Evolutionary conservation across 2,888 invertebrate species (phyloP).

Genomic region (Hoplodrina ambigua): DNA sequence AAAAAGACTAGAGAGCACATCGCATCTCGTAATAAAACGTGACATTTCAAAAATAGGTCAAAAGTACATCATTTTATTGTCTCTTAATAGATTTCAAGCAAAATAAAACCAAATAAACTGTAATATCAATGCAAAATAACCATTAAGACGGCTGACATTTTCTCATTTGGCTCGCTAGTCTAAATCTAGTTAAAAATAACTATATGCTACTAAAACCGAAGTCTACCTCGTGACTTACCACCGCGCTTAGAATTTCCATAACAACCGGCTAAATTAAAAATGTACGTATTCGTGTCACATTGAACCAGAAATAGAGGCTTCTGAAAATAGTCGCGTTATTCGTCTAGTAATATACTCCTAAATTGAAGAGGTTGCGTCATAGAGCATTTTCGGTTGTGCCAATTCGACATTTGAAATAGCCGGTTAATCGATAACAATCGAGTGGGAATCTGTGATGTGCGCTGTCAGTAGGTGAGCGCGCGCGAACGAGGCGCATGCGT

Average conservation of each 20-base stretch:
- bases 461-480: slow-evolving; percentile 78
- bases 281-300: background rate
- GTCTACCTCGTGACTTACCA: slow-evolving; percentile 65
- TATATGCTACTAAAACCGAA: slow-evolving; percentile 52
- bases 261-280: slow-evolving; percentile 51
- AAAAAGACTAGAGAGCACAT: slow-evolving; percentile 11
- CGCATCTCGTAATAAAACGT: slow-evolving; percentile 28
- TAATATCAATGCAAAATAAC: slow-evolving; percentile 64
- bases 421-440: slow-evolving; percentile 71
- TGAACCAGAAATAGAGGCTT: slow-evolving; percentile 16
- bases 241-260: slow-evolving; percentile 66
- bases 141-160: slow-evolving; percentile 63
- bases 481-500: slow-evolving; percentile 80
- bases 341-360: slow-evolving; percentile 28
- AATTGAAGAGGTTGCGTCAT: slow-evolving; percentile 35
- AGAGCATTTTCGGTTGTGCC: slow-evolving; percentile 18
- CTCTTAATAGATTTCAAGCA: slow-evolving; percentile 45
- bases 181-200: slow-evolving; percentile 68
- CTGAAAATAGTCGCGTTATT: slow-evolving; percentile 33
- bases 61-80: slow-evolving; percentile 41
- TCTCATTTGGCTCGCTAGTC: slow-evolving; percentile 65
- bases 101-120: slow-evolving; percentile 56
- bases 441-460: slow-evolving; percentile 65
- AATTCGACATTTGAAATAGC: slow-evolving; percentile 65
- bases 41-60: slow-evolving; percentile 56